A percentile compares a stretch with the other conserved stretches of the same genome.
phyloP scores from a whole-genome alignment of 2,888 invertebrate species.

The Strigamia transsilvanica region DNA sequence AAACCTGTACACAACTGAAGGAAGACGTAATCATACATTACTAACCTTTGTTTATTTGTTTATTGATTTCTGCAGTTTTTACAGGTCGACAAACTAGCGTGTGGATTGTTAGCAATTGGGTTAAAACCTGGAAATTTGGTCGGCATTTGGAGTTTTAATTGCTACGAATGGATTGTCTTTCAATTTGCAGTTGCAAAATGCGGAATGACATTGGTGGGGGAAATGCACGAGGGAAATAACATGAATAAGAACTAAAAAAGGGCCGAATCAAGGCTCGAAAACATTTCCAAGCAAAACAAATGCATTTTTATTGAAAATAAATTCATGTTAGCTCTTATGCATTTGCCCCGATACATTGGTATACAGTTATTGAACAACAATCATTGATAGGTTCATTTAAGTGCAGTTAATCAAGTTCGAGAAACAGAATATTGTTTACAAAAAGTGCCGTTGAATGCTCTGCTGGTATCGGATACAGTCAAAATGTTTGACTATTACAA shows the following conservation, averaged over 20 bases:
- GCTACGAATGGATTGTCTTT: constrained; percentile 28
- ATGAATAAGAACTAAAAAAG: too few species aligned
- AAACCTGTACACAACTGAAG: constrained; percentile 68
- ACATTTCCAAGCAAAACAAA: too few species aligned
- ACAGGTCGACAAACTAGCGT: background rate
- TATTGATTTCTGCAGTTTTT: too few species aligned
- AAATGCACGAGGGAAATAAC: too few species aligned
- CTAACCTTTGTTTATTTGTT: background rate
- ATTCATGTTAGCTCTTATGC: too few species aligned
- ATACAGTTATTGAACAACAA: too few species aligned
- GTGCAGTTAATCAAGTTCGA: constrained; percentile 75
- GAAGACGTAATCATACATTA: background rate
- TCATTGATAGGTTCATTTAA: constrained; percentile 80
- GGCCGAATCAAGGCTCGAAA: too few species aligned
- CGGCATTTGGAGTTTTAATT: constrained; percentile 37
- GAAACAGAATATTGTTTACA: constrained; percentile 78
- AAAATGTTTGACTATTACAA: constrained; percentile 71
- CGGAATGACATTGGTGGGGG: constrained; percentile 14
- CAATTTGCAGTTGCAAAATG: constrained; percentile 19
- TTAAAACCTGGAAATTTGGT: constrained; percentile 1
- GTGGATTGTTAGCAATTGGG: background rate
- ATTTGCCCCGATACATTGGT: too few species aligned
- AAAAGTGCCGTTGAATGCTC: constrained; percentile 74
- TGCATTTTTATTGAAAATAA: too few species aligned
- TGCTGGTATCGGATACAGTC: constrained; percentile 72